Conservation (phyloP, 2,888 invertebrate species). For the Agrypnus murinus region DNA sequence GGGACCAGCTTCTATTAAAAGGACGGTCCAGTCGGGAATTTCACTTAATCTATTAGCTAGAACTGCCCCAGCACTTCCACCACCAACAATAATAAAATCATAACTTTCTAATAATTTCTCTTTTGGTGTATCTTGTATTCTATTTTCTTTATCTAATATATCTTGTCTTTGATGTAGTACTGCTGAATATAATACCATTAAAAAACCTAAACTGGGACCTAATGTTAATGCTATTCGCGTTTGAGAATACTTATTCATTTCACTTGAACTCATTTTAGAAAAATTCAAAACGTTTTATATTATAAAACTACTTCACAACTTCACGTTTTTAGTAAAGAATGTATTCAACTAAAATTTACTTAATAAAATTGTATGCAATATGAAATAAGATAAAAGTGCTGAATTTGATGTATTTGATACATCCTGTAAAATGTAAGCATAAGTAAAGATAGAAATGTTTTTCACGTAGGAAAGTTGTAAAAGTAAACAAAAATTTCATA, state of each 20-base stretch:
- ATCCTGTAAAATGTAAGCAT: too few species aligned
- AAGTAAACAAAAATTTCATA: too few species aligned
- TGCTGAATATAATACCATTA: constrained; percentile 78
- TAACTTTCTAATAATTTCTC: constrained; percentile 77
- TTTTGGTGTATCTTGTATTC: constrained; percentile 75
- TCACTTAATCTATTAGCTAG: constrained; percentile 86
- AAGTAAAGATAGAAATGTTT: too few species aligned
- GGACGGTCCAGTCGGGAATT: constrained; percentile 80
- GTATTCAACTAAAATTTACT: too few species aligned
- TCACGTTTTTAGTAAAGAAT: too few species aligned
- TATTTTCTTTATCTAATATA: constrained; percentile 79
- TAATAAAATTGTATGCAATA: too few species aligned
- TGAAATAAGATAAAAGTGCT: too few species aligned
- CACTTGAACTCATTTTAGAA: constrained; percentile 21
- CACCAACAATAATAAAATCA: constrained; percentile 88
- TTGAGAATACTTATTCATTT: constrained; percentile 73
- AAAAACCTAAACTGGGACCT: constrained; percentile 78
- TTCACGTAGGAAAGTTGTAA: too few species aligned
- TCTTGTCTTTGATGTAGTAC: constrained; percentile 81
- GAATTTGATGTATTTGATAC: too few species aligned
- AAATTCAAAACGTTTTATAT: too few species aligned
- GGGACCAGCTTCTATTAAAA: constrained; percentile 87
- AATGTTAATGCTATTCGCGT: constrained; percentile 79
- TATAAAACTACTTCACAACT: too few species aligned
- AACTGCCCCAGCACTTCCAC: constrained; percentile 87